Percentiles rank a stretch among this genome's conserved stretches.
phyloP scores from a whole-genome alignment of 2,113 vertebrate species.

The Pseudopipra pipra region DNA sequence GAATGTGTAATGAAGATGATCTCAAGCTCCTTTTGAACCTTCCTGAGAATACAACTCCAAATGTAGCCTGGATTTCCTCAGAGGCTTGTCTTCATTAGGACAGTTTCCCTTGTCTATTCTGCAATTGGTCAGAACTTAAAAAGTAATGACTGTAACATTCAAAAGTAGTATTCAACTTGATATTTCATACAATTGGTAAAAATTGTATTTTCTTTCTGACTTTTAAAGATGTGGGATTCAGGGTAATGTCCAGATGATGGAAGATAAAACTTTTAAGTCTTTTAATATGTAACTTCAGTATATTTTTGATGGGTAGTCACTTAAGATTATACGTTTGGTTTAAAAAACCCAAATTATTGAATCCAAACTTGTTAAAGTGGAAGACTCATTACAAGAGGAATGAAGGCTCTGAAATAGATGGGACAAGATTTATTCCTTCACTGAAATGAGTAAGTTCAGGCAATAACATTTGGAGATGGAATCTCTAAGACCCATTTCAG shows the following conservation, averaged over 20 bases:
- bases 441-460: neutral
- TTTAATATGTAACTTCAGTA: neutral
- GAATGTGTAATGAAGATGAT: neutral
- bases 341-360: neutral
- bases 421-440: neutral
- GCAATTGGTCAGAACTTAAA: neutral
- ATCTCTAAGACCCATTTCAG: neutral
- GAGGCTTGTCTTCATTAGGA: neutral
- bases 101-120: neutral
- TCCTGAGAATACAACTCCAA: neutral
- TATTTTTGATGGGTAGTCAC: neutral
- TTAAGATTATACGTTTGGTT: neutral
- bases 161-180: neutral
- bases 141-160: neutral
- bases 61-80: neutral
- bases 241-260: neutral
- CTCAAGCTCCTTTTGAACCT: neutral
- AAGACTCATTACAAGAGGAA: neutral
- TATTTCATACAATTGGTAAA: neutral
- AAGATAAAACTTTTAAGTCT: neutral
- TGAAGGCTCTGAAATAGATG: neutral
- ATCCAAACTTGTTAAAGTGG: neutral
- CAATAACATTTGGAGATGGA: constrained; percentile 43
- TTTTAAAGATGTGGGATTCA: neutral
- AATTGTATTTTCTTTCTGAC: neutral